Percentiles rank a stretch among this genome's conserved stretches.
Conservation (phyloP, 2,797 vertebrate genomes). For the Lutjanus campechanus region DNA sequence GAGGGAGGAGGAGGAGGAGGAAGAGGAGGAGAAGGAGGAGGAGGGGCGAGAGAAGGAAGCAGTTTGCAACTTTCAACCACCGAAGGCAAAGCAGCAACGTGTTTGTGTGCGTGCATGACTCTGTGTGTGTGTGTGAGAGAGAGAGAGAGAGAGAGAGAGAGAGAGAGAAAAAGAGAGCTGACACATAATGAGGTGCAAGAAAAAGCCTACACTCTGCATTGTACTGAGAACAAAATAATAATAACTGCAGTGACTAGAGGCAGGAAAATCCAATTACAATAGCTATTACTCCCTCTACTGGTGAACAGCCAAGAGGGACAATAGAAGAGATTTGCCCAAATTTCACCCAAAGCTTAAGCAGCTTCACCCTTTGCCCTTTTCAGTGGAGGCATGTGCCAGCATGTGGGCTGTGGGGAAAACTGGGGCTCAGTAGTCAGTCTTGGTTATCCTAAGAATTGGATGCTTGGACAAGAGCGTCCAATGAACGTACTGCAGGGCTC, state of each 20-base stretch:
- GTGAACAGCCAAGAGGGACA: slow-evolving; percentile 63
- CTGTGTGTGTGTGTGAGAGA: slow-evolving; percentile 3
- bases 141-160: background rate
- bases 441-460: slow-evolving; percentile 21
- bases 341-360: slow-evolving; percentile 47
- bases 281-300: slow-evolving; percentile 70
- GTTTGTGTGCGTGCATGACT: background rate
- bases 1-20: background rate
- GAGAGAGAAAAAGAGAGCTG: slow-evolving; percentile 27
- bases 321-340: slow-evolving; percentile 48
- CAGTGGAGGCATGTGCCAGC: slow-evolving; percentile 13
- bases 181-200: slow-evolving; percentile 65
- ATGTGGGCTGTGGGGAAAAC: slow-evolving; percentile 4
- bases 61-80: slow-evolving; percentile 48
- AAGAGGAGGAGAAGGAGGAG: too few species aligned
- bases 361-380: slow-evolving; percentile 56
- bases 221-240: slow-evolving; percentile 66
- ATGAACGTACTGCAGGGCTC: background rate
- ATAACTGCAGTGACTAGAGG: slow-evolving; percentile 54
- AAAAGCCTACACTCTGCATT: slow-evolving; percentile 69
- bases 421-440: slow-evolving; percentile 12
- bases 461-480: background rate
- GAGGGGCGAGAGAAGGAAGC: background rate
- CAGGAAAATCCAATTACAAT: slow-evolving; percentile 67
- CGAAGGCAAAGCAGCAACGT: slow-evolving; percentile 15